These are phyloP conservation scores for Eupithecia subfuscata DNA, from an alignment of 2,888 invertebrate species.

Conservation along the genomic window DNA sequence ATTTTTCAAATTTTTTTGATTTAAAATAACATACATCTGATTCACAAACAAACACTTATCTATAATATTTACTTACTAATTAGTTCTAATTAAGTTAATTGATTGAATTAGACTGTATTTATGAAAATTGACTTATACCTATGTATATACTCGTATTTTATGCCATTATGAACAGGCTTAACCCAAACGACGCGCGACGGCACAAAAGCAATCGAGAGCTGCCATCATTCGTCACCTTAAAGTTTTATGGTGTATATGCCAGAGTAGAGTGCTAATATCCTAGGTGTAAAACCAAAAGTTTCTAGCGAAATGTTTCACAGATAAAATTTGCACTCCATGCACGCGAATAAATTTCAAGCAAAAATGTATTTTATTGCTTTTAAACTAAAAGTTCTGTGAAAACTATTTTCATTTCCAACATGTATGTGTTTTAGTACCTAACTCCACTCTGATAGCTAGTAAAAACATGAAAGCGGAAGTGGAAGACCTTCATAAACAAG, in stretches of 20 bases:
- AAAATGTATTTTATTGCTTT: slow-evolving; percentile 13
- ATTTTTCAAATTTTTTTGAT: too few relatives aligned
- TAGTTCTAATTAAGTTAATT: too few relatives aligned
- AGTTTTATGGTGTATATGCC: background rate
- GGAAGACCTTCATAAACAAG: slow-evolving; percentile 18
- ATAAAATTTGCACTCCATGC: background rate
- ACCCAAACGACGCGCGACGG: background rate
- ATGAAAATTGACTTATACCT: too few relatives aligned
- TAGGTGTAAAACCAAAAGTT: background rate
- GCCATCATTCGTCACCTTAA: background rate
- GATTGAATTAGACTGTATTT: too few relatives aligned
- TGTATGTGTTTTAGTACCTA: slow-evolving; percentile 4
- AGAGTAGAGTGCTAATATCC: background rate
- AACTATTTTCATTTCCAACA: slow-evolving; percentile 17
- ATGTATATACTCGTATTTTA: too few relatives aligned
- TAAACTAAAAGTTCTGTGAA: slow-evolving; percentile 10
- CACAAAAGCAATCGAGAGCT: background rate
- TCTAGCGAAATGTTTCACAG: background rate
- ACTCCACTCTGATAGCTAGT: slow-evolving; percentile 3
- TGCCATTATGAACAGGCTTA: background rate
- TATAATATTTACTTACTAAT: too few relatives aligned
- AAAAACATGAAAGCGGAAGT: slow-evolving; percentile 20
- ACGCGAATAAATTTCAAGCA: slow-evolving; percentile 1
- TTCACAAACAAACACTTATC: too few relatives aligned
- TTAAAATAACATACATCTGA: too few relatives aligned